Evolutionary conservation across 1,140 invertebrate species (phyloP), one percentile per base, ranked within the genome.

Genomic region (Achroia grisella): DNA sequence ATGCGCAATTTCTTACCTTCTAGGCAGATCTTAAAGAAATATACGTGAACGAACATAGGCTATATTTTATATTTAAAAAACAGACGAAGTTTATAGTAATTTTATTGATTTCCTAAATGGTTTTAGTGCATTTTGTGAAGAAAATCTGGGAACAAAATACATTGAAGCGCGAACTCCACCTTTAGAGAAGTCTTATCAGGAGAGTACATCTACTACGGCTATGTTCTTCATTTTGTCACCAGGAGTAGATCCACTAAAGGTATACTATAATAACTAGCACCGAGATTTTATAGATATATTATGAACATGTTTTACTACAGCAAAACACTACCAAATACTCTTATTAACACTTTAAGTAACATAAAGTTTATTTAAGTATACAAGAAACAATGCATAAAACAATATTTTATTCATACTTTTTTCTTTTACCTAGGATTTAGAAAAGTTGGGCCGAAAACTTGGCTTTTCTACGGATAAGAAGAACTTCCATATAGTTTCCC

Each of bases 181-280:
- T 33, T 94, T 98, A 74, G 89, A 91, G 9, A 94, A 94, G 72
- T 96, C 95, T 0, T 98, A 90, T 69, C 91, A 95, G 76, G 96
- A 98, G 76, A 93, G 93, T 1, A 93, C 91, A 41, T 89, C 93
- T 8, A 89, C 89, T 2, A 97, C 95, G 0, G 95, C 96, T 0
- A 90, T 97, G 33, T 98, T 98, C 85, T 99, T 98, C 75, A 97
- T 98, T 55, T 86, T 99, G 10, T 98, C 96, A 0, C 94, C 97
- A 8, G 97, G 97, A 48, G 97, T 98, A 0, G 95, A 98, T 87
- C 97, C 97, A 0, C 80, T 98, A 0, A 96, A 97, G 72, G 78
- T 80, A 52, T 27, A 31, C 11, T 1, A 23, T 3, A 6, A 23
- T 23, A 23, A 6, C 2, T 23, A 23, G 17, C 28, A 29, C 10